Evolutionary conservation across 1,140 invertebrate genomes (phyloP).

Genomic region (Meloidogyne hapla): DNA sequence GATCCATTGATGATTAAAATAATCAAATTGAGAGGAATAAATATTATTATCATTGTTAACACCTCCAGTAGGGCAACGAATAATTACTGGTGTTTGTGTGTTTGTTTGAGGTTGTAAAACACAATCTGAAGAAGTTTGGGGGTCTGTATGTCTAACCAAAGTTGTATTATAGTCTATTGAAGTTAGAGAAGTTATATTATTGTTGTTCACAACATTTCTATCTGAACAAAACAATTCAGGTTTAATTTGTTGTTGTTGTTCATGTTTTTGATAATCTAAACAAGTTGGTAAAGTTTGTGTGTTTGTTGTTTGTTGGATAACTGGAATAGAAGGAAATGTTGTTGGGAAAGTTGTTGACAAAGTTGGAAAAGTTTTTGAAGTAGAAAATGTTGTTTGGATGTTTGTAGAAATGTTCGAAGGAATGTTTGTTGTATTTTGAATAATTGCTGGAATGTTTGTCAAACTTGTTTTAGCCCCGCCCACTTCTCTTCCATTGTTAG

Average conservation of each 20-base stretch:
- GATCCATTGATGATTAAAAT: background rate
- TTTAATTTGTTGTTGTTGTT: background rate
- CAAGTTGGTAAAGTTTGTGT: background rate
- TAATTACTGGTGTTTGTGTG: background rate
- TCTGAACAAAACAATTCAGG: background rate
- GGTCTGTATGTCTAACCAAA: background rate
- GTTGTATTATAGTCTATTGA: background rate
- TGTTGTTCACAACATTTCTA: background rate
- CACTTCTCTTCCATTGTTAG: background rate
- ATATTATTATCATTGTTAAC: background rate
- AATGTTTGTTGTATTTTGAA: background rate
- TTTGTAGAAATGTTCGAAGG: background rate
- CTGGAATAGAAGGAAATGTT: background rate
- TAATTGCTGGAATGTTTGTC: background rate
- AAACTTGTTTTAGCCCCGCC: background rate
- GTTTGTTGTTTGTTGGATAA: conserved; percentile 3
- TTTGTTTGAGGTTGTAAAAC: background rate
- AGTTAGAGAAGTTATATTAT: background rate
- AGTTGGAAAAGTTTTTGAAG: too few relatives aligned
- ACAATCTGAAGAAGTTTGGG: background rate
- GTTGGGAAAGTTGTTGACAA: background rate
- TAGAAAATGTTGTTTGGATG: too few relatives aligned
- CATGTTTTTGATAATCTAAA: background rate
- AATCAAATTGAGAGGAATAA: background rate
- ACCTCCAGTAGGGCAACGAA: background rate